These are phyloP conservation scores for Yponomeuta sedellus DNA, from an alignment of 2,888 invertebrate species.

Conservation along the genomic window DNA sequence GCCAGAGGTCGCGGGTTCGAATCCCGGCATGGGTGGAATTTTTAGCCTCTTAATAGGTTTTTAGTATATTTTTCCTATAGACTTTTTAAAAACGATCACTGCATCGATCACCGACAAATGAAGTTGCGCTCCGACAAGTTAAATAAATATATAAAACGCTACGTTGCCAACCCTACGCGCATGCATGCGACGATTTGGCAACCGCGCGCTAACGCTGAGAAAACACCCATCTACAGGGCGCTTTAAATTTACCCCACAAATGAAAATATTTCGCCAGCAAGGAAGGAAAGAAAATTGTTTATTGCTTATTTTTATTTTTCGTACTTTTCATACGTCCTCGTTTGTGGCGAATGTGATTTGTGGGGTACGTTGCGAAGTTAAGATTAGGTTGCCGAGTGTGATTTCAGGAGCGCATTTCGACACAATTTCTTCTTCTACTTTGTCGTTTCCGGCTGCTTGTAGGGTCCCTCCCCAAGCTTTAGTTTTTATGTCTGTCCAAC, in stretches of 20 bases:
- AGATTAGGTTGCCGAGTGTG: neutral
- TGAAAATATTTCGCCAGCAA: constrained; percentile 17
- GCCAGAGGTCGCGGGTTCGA: too few species aligned
- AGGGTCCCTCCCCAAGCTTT: too few species aligned
- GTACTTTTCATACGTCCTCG: constrained; percentile 4
- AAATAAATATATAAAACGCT: constrained; percentile 6
- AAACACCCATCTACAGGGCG: constrained; percentile 65
- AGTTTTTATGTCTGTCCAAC: too few species aligned
- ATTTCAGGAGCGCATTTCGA: neutral
- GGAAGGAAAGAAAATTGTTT: constrained; percentile 1
- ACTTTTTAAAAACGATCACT: too few species aligned
- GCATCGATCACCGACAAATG: too few species aligned
- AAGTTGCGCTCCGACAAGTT: too few species aligned
- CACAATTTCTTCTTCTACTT: too few species aligned
- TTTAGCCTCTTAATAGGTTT: too few species aligned
- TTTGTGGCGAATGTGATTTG: neutral
- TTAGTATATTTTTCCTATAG: too few species aligned
- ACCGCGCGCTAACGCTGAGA: constrained; percentile 65
- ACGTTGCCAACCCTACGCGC: constrained; percentile 48
- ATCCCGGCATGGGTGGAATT: too few species aligned
- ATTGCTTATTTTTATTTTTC: neutral
- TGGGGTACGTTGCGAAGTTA: neutral
- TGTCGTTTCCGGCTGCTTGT: too few species aligned
- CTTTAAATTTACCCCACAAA: constrained; percentile 60
- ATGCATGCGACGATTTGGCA: constrained; percentile 55